These are phyloP conservation scores for Thymelicus sylvestris DNA, from an alignment of 2,888 invertebrate species.

Conservation along the genomic window DNA sequence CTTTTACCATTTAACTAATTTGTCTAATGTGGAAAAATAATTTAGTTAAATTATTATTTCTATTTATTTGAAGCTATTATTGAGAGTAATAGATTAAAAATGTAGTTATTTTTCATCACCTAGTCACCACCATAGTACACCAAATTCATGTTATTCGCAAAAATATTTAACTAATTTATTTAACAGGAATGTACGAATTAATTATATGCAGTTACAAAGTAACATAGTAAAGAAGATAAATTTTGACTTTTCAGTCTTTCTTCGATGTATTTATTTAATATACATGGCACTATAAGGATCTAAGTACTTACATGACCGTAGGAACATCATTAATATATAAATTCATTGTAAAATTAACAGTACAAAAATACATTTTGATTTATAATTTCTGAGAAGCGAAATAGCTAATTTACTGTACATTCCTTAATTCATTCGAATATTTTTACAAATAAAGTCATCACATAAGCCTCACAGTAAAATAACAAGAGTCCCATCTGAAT, in stretches of 20 bases:
- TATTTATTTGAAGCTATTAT: too few relatives aligned
- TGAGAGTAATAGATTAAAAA: too few relatives aligned
- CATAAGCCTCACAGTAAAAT: slow-evolving; percentile 17
- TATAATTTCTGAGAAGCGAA: slow-evolving; percentile 55
- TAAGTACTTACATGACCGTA: slow-evolving; percentile 67
- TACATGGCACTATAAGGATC: slow-evolving; percentile 73
- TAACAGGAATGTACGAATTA: slow-evolving; percentile 34
- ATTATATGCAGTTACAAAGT: slow-evolving; percentile 29
- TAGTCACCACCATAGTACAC: too few relatives aligned
- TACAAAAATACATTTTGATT: slow-evolving; percentile 68
- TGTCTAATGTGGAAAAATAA: too few relatives aligned
- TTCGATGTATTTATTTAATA: slow-evolving; percentile 70
- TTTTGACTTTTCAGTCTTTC: slow-evolving; percentile 72
- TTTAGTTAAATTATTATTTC: too few relatives aligned
- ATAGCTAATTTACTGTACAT: slow-evolving; percentile 59
- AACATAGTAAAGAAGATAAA: slow-evolving; percentile 28
- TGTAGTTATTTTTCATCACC: too few relatives aligned
- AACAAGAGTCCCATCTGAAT: slow-evolving; percentile 11
- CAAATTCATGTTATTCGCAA: too few relatives aligned
- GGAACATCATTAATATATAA: slow-evolving; percentile 65
- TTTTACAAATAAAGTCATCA: slow-evolving; percentile 18
- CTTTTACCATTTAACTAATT: too few relatives aligned
- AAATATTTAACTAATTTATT: slow-evolving; percentile 12
- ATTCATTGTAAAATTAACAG: slow-evolving; percentile 60
- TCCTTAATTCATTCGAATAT: slow-evolving; percentile 28